Conservation (phyloP, 2,888 invertebrate genomes). For the Polydrusus cervinus region DNA sequence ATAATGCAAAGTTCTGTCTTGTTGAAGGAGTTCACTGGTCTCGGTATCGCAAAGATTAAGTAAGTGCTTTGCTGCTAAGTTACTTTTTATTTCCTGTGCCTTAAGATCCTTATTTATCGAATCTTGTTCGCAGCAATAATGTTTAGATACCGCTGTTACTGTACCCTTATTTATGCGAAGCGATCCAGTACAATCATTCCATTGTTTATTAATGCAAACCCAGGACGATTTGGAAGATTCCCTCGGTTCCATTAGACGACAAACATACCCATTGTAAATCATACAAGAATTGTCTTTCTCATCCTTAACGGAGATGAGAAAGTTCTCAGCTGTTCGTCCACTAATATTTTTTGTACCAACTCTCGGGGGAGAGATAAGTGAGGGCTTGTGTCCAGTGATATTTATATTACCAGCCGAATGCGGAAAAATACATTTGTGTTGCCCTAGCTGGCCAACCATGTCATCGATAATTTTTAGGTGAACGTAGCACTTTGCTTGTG, state of each 20-base stretch:
- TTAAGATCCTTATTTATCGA: not conserved
- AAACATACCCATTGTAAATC: constrained; percentile 7
- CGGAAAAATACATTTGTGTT: not conserved
- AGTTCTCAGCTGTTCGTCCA: not conserved
- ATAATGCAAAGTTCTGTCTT: not conserved
- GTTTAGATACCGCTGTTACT: not conserved
- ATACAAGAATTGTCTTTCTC: not conserved
- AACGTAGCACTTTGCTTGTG: not conserved
- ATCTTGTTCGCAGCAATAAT: not conserved
- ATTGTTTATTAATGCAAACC: constrained; percentile 1
- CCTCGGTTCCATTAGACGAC: not conserved
- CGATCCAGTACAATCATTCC: not conserved
- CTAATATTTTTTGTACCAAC: not conserved
- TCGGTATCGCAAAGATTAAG: not conserved
- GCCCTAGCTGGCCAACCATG: not conserved
- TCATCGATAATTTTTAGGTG: not conserved
- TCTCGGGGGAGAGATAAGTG: no score
- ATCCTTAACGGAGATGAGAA: not conserved
- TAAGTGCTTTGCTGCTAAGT: not conserved
- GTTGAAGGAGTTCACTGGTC: not conserved
- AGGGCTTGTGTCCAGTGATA: not conserved
- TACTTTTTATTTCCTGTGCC: not conserved
- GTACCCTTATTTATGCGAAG: not conserved
- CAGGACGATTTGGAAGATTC: not conserved
- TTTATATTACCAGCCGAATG: not conserved